Base-by-base conservation (phyloP, 2,797 vertebrate genomes). In the Melopsittacus undulatus region DNA sequence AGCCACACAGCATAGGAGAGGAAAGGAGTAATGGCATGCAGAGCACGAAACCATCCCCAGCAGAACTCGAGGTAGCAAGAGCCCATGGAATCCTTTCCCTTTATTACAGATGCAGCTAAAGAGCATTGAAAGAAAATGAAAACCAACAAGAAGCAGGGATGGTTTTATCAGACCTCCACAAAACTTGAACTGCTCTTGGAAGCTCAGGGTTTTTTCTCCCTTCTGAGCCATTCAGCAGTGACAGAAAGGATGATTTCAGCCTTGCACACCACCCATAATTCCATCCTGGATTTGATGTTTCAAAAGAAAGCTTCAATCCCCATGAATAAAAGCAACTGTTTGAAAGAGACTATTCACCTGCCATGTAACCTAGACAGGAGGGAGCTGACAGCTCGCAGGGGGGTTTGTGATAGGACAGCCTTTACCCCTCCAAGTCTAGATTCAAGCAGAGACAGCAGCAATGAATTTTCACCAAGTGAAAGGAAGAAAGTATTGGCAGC, bases 261-360 rank as follows among this genome's bases (percentile, higher is more conserved):
- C 0, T 0, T 15, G 59, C 29, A 20, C 68, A 29, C 88, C 95
- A 94, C 74, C 91, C 90, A 32, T 63, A 70, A 95, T 90, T 91
- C 85, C 80, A n/a, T 14, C 1, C 0, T 12, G 0, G 70, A 52
- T 92, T 32, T 79, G 89, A 92, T 67, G 77, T 29, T 93, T 88
- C 85, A 46, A 78, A 93, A 73, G 73, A 38, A 73, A 86, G 26
- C 59, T 70, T 86, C 93, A 86, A 72, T 38, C n/a, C 74, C 38
- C 34, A 3, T 4, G 69, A 83, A 91, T 90, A 46, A 94, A 91
- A 92, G 70, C 40, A 42, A 64, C 36, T 48, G n/a, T 74, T 91
- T 69, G 89, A 91, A 96, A 83, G 81, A n/a, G 63, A 79, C 93
- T 42, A 76, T 92, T 89, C 89, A 91, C 76, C 91, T 94, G 83